A percentile compares a stretch with the other conserved stretches of the same genome.
phyloP scores from a whole-genome alignment of 2,797 vertebrate species.

The Sebastolobus alascanus region DNA sequence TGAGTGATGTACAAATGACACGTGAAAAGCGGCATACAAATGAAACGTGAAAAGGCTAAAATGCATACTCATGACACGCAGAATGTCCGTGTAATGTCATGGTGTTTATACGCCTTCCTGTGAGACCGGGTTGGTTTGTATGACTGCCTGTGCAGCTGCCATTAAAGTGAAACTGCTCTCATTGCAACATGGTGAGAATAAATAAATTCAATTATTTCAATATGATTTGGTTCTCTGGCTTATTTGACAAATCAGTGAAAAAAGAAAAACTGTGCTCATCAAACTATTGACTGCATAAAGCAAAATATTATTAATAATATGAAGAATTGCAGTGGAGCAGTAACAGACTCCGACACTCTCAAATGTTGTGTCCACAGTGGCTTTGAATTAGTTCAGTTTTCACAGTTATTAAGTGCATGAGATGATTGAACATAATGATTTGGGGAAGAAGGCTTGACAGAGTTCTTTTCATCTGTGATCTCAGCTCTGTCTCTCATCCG shows the following conservation, averaged over 20 bases:
- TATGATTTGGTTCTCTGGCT: background rate
- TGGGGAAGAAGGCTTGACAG: background rate
- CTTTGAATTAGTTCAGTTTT: background rate
- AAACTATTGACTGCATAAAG: background rate
- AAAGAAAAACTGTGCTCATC: background rate
- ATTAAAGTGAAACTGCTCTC: background rate
- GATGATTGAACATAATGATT: constrained; percentile 1
- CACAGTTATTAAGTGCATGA: background rate
- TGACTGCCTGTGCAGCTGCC: background rate
- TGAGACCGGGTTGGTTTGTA: background rate
- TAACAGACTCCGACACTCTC: background rate
- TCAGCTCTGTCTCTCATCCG: background rate
- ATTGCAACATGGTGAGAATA: background rate
- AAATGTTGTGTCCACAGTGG: background rate
- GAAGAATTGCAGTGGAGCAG: background rate
- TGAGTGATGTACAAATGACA: too few species aligned
- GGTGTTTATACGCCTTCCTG: too few species aligned
- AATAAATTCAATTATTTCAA: background rate
- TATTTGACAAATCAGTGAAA: background rate
- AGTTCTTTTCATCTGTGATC: background rate
- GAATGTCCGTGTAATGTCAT: too few species aligned
- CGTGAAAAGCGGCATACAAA: too few species aligned
- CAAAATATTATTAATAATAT: background rate
- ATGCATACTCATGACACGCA: too few species aligned
- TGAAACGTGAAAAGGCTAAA: too few species aligned